Evolutionary conservation across 2,888 invertebrate species (phyloP).

Genomic region (Agrypnus murinus): DNA sequence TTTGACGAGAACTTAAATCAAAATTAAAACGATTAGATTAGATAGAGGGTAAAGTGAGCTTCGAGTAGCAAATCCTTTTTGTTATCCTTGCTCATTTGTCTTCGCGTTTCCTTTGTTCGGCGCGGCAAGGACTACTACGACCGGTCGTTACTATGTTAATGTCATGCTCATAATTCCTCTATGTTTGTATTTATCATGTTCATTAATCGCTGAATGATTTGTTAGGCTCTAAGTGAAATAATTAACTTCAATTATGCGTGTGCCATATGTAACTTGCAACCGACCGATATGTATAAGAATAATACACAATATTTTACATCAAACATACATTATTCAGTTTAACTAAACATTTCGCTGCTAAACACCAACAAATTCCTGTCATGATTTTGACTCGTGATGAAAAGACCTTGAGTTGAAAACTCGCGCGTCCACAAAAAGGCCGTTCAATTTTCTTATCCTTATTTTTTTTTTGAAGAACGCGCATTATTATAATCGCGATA

Average conservation of each 20-base stretch:
- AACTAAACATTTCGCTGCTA: neutral
- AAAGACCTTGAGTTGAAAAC: conserved; percentile 7
- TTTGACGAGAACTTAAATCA: too few relatives aligned
- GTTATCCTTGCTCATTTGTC: conserved; percentile 41
- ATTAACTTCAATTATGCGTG: conserved; percentile 44
- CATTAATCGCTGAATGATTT: conserved; percentile 51
- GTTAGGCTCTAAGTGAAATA: conserved; percentile 43
- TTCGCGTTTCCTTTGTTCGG: conserved; percentile 46
- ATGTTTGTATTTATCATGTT: conserved; percentile 48
- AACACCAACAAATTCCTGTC: neutral
- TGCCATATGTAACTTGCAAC: conserved; percentile 26
- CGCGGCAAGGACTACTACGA: conserved; percentile 35
- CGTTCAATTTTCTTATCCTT: neutral
- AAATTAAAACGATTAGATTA: conserved; percentile 13
- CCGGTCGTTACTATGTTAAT: conserved; percentile 44
- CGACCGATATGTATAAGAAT: conserved; percentile 21
- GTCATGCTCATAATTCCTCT: conserved; percentile 41
- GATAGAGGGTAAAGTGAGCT: conserved; percentile 17
- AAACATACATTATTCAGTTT: conserved; percentile 16
- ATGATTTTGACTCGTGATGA: conserved; percentile 18
- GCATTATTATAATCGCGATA: conserved; percentile 48
- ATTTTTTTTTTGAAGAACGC: conserved; percentile 31
- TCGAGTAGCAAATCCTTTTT: conserved; percentile 34
- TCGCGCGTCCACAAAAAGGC: neutral
- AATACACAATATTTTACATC: conserved; percentile 10